A percentile compares a stretch with the other conserved stretches of the same genome.
These are phyloP conservation scores for Cololabis saira DNA, from an alignment of 2,113 vertebrate genomes.

Conservation along the genomic window DNA sequence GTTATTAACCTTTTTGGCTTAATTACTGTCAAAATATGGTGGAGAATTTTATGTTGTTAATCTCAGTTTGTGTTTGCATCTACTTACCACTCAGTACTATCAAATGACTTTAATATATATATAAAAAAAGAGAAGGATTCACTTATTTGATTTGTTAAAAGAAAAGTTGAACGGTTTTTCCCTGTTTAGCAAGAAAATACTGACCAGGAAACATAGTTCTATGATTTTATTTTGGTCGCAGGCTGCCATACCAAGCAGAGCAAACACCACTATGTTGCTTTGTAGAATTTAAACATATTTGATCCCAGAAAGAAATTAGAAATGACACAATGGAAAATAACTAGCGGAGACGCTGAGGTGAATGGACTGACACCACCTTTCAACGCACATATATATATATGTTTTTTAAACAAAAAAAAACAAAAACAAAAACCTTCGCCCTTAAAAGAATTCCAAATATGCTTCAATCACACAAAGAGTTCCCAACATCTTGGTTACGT, in stretches of 20 bases:
- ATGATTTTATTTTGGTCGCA: constrained; percentile 2
- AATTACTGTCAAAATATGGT: too few species aligned
- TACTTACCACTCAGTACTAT: too few species aligned
- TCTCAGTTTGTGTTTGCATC: too few species aligned
- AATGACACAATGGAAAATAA: background rate
- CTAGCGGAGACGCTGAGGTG: background rate
- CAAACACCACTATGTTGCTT: too few species aligned
- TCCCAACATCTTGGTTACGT: background rate
- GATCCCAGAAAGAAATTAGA: constrained; percentile 6
- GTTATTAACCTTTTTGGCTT: too few species aligned
- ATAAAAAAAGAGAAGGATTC: too few species aligned
- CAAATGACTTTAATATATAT: too few species aligned
- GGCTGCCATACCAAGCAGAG: background rate
- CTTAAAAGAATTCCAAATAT: constrained; percentile 9
- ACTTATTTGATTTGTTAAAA: too few species aligned
- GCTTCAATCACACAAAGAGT: constrained; percentile 8
- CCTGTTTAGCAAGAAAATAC: background rate
- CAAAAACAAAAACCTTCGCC: background rate
- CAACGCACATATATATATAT: background rate
- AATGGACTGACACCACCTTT: constrained; percentile 6
- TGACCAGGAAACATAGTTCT: background rate
- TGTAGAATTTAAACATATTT: background rate
- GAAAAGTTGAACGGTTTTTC: background rate
- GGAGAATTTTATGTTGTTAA: too few species aligned
- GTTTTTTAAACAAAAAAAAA: background rate